phyloP scores from a whole-genome alignment of 2,888 invertebrate species.

The Torymus auratus region DNA sequence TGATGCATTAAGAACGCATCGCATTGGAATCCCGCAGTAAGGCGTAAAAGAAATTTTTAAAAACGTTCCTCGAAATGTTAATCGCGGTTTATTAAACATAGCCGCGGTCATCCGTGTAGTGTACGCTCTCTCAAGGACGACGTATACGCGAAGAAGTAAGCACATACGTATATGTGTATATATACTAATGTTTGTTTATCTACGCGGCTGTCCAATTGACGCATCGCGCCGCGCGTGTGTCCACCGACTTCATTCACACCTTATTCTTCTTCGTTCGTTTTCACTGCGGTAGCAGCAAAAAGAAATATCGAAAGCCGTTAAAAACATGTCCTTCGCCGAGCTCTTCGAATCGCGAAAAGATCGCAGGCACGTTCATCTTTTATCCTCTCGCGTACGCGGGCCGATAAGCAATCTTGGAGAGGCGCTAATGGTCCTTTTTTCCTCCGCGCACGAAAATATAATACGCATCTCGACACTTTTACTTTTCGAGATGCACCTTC shows the following conservation, averaged over 20 bases:
- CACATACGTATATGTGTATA: too few species aligned
- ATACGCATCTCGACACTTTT: background rate
- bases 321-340: background rate
- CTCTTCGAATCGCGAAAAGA: background rate
- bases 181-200: constrained; percentile 45
- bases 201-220: constrained; percentile 29
- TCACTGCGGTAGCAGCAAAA: background rate
- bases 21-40: background rate
- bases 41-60: background rate
- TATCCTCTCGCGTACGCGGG: background rate
- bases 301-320: constrained; percentile 6
- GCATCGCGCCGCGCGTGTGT: background rate
- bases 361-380: background rate
- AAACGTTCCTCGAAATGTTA: constrained; percentile 25
- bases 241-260: constrained; percentile 23
- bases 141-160: background rate
- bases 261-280: background rate
- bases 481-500: constrained; percentile 2
- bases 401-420: background rate
- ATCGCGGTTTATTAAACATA: constrained; percentile 14
- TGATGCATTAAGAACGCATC: background rate
- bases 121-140: constrained; percentile 22
- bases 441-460: background rate
- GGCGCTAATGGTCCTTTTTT: constrained; percentile 11
- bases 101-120: background rate